Base-by-base conservation (phyloP, 2,113 vertebrate genomes). In the Nesoenas mayeri region DNA sequence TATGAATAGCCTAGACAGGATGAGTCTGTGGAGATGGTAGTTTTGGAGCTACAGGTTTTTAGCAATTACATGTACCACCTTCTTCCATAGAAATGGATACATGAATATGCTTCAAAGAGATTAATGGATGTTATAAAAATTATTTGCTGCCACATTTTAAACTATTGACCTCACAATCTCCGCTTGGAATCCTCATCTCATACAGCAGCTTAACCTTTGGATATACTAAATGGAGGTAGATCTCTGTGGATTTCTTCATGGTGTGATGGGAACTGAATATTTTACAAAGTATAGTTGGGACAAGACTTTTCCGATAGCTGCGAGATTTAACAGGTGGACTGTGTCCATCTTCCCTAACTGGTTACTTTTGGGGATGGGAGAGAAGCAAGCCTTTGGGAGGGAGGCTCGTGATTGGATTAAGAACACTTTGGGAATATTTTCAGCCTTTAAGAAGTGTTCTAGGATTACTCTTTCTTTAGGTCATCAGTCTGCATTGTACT, bases 251-350 rank as follows among this genome's bases (percentile, higher is more conserved):
- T 83, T 85, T 88, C 67, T 84, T 79, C 32, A 14, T 15, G 34
- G 61, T 38, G 34, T 42, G 77, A 65, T 51, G 73, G 73, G 47
- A 93, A 85, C n/a, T 0, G 21, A 85, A 0, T 11, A 48, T 53
- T 65, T 66, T 47, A 70, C 64, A 47, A 86, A 78, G 77, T 8
- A 18, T 53, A 53, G n/a, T 17, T 62, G n/a, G n/a, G 50, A 51
- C 42, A 69, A 26, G 61, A 40, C n/a, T 80, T 73, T 73, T 64
- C 61, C 36, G 53, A 84, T 74, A 65, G 77, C 70, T 44, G 3
- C 28, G 38, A 67, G 79, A 69, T 71, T 86, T 67, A 96, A 96
- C 96, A 96, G 93, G 95, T 97, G 96, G 80, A 82, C 66, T 53
- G 29, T 75, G 73, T 96, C 91, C 62, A 54, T 95, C 86, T 81